Percentiles rank a stretch among this genome's conserved stretches.
Evolutionary conservation across 2,888 invertebrate genomes (phyloP).

Genomic region (Platynereis dumerilii): DNA sequence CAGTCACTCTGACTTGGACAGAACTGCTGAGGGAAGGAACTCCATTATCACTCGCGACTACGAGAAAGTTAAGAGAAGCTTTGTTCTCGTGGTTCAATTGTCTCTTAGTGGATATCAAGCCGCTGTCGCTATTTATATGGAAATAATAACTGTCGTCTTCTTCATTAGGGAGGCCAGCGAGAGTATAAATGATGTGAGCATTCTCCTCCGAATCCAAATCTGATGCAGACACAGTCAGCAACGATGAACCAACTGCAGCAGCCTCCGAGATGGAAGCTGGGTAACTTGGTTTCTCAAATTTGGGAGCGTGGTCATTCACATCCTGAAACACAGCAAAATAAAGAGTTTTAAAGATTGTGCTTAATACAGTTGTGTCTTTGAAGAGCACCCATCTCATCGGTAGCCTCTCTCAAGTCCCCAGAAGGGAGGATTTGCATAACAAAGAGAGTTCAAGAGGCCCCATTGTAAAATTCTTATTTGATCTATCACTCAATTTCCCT

Average conservation of each 20-base stretch:
- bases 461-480: too few species aligned
- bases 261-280: conserved; percentile 58
- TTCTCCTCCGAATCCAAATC: conserved; percentile 57
- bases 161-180: conserved; percentile 63
- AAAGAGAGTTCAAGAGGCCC: too few species aligned
- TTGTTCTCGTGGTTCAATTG: conserved; percentile 52
- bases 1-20: conserved; percentile 82
- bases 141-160: conserved; percentile 70
- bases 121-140: conserved; percentile 78
- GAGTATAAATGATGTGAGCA: conserved; percentile 72
- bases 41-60: conserved; percentile 83
- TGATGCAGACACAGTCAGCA: conserved; percentile 55
- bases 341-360: not conserved
- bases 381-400: too few species aligned
- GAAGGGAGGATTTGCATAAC: too few species aligned
- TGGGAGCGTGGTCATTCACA: conserved; percentile 62
- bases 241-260: conserved; percentile 52
- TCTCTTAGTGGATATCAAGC: conserved; percentile 74
- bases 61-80: conserved; percentile 77
- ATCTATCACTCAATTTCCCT: too few species aligned
- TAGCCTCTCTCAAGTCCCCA: too few species aligned
- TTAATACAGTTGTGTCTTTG: too few species aligned
- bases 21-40: conserved; percentile 81
- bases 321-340: conserved; percentile 69
- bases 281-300: conserved; percentile 50